Conservation (phyloP, 2,797 vertebrate species). For the Columba guinea region DNA sequence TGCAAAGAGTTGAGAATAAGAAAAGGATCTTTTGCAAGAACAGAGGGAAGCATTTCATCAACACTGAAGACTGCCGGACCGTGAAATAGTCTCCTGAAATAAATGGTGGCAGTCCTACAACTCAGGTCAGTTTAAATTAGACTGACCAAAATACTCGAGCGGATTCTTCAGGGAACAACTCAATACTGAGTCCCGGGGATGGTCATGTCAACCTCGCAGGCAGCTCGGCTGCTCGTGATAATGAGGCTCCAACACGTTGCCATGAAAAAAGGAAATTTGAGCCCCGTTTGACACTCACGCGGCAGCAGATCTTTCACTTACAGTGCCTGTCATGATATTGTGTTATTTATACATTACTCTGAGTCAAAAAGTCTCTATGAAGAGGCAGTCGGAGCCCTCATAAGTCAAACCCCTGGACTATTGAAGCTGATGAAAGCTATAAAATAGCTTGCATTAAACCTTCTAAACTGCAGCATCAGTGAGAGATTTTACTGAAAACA, state of each 20-base stretch:
- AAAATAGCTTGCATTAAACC: constrained; percentile 28
- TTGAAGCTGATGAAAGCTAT: neutral
- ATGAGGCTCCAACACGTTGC: neutral
- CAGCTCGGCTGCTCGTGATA: neutral
- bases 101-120: constrained; percentile 31
- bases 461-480: neutral
- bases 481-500: neutral
- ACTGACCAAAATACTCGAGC: neutral
- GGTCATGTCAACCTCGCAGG: neutral
- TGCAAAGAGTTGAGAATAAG: constrained; percentile 23
- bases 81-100: constrained; percentile 47
- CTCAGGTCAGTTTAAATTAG: constrained; percentile 38
- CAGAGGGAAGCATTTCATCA: constrained; percentile 55
- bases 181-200: neutral
- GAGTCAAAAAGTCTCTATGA: neutral
- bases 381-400: neutral
- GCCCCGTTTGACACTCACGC: neutral
- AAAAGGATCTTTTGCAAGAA: constrained; percentile 56
- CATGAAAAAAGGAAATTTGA: neutral
- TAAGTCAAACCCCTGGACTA: constrained; percentile 24
- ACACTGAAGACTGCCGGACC: constrained; percentile 16
- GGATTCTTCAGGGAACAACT: constrained; percentile 35
- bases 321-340: neutral
- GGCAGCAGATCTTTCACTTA: neutral
- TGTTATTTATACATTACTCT: constrained; percentile 28